Evolutionary conservation across 2,888 invertebrate genomes (phyloP).

Genomic region (Volucella zonaria): DNA sequence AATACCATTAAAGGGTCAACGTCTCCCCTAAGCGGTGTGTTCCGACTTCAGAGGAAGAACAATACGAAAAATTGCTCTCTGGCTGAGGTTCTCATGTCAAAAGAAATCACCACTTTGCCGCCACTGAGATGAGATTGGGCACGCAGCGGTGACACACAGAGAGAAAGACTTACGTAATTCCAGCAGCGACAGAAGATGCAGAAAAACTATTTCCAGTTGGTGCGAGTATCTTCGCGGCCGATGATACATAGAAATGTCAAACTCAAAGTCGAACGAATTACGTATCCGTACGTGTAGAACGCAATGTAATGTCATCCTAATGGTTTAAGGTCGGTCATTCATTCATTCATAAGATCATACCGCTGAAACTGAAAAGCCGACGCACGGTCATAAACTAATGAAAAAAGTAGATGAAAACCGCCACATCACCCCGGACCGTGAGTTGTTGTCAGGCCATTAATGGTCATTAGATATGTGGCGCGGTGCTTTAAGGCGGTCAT

Average conservation of each 20-base stretch:
- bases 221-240: too few relatives aligned
- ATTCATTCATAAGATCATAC: conserved; percentile 66
- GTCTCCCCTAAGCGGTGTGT: conserved; percentile 51
- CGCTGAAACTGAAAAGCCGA: not conserved
- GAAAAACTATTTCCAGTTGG: not conserved
- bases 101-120: conserved; percentile 10
- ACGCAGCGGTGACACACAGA: not conserved
- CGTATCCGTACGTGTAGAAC: conserved; percentile 47
- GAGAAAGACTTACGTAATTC: conserved; percentile 40
- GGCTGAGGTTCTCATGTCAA: conserved; percentile 50
- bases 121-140: conserved; percentile 18
- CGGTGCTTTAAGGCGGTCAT: conserved; percentile 36
- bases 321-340: conserved; percentile 72
- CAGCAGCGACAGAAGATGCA: not conserved
- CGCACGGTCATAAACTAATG: not conserved
- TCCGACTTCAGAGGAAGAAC: conserved; percentile 2
- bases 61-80: conserved; percentile 24
- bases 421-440: not conserved
- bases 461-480: conserved; percentile 36
- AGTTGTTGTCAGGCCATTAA: conserved; percentile 3
- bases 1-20: conserved; percentile 69
- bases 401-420: conserved; percentile 2
- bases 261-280: conserved; percentile 60
- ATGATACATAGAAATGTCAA: not conserved
- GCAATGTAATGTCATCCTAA: conserved; percentile 68